Base-by-base conservation (phyloP, 2,888 invertebrate species). In the Nephrotoma guestfalica region DNA sequence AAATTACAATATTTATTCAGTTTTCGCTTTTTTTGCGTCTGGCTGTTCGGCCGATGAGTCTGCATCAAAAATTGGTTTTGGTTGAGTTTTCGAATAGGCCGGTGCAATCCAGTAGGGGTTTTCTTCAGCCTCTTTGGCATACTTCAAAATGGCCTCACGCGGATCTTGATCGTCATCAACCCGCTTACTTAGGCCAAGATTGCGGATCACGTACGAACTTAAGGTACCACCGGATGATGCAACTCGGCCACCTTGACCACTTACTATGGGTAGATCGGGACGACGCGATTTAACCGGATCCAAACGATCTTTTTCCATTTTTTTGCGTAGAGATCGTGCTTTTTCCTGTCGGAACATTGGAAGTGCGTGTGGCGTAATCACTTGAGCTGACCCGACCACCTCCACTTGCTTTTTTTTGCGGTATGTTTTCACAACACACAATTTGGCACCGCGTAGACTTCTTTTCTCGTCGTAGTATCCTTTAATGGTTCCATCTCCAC, bases 81-180 rank as follows among this genome's bases (percentile, higher is more conserved):
- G 98, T 89, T 98, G 98, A 0, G 97, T 98, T 89, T 95, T 96
- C 86, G 95, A 94, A 89, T 98, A 98, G 0, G 98, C 98, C 0
- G 97, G 98, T 0, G 97, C 95, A 51, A 98, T 97, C 98, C 98
- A 99, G 90, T 97, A 98, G 0, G 99, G 99, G 93, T 99, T 97
- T 90, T 98, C 97, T 86, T 94, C 98, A 0, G 98, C 99, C 2
- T 97, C 98, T 90, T 98, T 97, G 0, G 99, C 99, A 90, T 95
- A 98, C 88, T 97, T 96, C 87, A 99, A 92, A 88, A 99, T 98
- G 2, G 99, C 99, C 89, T 98, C 98, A 86, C 99, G 93, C 0
- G 99, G 98, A 93, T 99, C 98, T 87, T 86, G 30, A 90, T 97
- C 97, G 90, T 98, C 97, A 89, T 98, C 96, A 0, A 97, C 96